Base-by-base conservation (phyloP, 2,888 invertebrate species). In the Drosophila rubida region DNA sequence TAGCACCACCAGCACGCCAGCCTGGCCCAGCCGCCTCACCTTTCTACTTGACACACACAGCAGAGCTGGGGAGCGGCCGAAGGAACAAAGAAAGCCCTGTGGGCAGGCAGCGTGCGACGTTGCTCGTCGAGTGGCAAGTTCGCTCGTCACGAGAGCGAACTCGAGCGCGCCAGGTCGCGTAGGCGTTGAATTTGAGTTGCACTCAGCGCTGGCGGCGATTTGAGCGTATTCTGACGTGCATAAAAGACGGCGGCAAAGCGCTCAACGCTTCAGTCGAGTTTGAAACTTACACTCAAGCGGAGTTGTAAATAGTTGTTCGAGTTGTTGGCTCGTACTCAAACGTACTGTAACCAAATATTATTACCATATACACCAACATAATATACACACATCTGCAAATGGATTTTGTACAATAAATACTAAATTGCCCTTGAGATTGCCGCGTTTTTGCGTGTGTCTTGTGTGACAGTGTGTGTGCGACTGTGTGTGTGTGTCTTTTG, bases 241-340 rank as follows among this genome's bases (percentile, higher is more conserved):
- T 84, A 84, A 90, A 90, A 90, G 87, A 69, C 73, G 80, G 65
- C 57, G 49, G 27, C 78, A 86, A 85, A 81, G 72, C 88, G 89
- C 79, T 76, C 75, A 77, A 77, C 61, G 84, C 89, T 87, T 91
- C 88, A 91, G 91, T 91, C 92, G 91, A 92, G 92, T 91, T 91
- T 90, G 89, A 90, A 90, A 91, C 91, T 91, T 91, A 89, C 89
- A 88, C 90, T 89, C 83, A 89, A 86, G 90, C 85, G 90, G 90
- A 90, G 89, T 89, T 89, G 83, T 87, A 87, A 88, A 89, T 88
- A 87, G 88, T 72, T 63, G 81, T 89, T 84, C 90, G 90, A 89
- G 90, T 89, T 88, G 88, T 89, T 90, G 88, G 90, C 91, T 91
- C 91, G 91, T 90, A 91, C 91, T 91, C 91, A 91, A 90, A 91